phyloP scores from a whole-genome alignment of 2,797 vertebrate species.

The Halcyon badia region DNA sequence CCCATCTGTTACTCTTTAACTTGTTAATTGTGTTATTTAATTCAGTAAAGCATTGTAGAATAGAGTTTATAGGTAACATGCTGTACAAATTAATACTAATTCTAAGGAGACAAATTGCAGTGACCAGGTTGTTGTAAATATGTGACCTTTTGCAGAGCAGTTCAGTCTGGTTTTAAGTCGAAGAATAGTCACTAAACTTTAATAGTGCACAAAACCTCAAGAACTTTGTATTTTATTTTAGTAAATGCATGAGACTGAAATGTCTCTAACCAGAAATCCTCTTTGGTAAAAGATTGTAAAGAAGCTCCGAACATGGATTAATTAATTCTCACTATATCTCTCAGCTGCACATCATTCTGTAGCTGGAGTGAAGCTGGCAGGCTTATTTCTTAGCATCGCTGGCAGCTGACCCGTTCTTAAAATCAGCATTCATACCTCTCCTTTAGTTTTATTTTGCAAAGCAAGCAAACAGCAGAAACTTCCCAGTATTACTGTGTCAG shows the following conservation, averaged over 20 bases:
- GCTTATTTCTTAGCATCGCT: background rate
- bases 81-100: slow-evolving; percentile 45
- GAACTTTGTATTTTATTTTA: background rate
- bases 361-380: background rate
- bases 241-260: background rate
- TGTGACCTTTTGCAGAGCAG: background rate
- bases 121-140: background rate
- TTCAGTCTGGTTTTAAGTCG: background rate
- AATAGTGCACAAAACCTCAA: background rate
- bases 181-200: background rate
- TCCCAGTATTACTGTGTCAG: background rate
- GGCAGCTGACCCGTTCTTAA: background rate
- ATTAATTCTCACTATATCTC: background rate
- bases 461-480: background rate
- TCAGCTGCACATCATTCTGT: background rate
- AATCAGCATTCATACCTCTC: background rate
- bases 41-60: slow-evolving; percentile 11
- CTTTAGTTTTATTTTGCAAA: background rate
- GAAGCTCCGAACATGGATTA: background rate
- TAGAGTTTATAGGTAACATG: slow-evolving; percentile 25
- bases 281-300: background rate
- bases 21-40: slow-evolving; percentile 24
- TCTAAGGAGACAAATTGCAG: slow-evolving; percentile 58
- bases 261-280: background rate
- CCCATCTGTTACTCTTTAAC: slow-evolving; percentile 44